A percentile compares a stretch with the other conserved stretches of the same genome.
phyloP scores from a whole-genome alignment of 2,113 vertebrate genomes.

The Xiphophorus hellerii region DNA sequence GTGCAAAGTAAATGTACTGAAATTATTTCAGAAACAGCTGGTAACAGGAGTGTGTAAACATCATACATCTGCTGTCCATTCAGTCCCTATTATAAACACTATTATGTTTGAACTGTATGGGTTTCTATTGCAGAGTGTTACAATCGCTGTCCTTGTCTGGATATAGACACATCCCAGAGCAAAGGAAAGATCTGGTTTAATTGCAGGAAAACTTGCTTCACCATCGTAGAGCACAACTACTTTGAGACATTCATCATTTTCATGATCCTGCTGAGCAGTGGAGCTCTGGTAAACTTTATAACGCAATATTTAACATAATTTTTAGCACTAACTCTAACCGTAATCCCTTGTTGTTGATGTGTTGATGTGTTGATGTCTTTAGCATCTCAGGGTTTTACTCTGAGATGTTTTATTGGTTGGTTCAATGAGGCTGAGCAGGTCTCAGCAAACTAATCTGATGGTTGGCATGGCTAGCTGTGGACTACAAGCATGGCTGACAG shows the following conservation, averaged over 20 bases:
- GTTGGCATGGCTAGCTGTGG: slow-evolving; percentile 3
- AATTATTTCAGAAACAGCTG: no score
- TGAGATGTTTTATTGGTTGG: background rate
- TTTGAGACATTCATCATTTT: slow-evolving; percentile 97
- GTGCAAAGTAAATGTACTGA: no score
- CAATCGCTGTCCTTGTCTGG: slow-evolving; percentile 84
- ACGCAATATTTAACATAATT: background rate
- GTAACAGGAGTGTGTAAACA: no score
- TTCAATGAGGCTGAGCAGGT: slow-evolving; percentile 6
- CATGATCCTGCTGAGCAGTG: slow-evolving; percentile 96
- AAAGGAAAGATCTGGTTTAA: slow-evolving; percentile 87
- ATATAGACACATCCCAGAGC: slow-evolving; percentile 82
- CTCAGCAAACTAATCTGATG: slow-evolving; percentile 25
- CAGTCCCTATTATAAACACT: background rate
- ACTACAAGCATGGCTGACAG: slow-evolving; percentile 15
- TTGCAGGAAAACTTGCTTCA: slow-evolving; percentile 87
- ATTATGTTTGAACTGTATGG: background rate
- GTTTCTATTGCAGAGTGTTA: slow-evolving; percentile 83
- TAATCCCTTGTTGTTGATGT: no score
- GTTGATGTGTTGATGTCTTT: background rate
- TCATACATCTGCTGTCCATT: background rate
- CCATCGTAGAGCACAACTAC: slow-evolving; percentile 93
- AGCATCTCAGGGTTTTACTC: background rate
- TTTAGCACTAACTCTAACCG: background rate
- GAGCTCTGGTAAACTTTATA: slow-evolving; percentile 83